phyloP scores from a whole-genome alignment of 2,797 vertebrate species.

The Sphenodon punctatus region DNA sequence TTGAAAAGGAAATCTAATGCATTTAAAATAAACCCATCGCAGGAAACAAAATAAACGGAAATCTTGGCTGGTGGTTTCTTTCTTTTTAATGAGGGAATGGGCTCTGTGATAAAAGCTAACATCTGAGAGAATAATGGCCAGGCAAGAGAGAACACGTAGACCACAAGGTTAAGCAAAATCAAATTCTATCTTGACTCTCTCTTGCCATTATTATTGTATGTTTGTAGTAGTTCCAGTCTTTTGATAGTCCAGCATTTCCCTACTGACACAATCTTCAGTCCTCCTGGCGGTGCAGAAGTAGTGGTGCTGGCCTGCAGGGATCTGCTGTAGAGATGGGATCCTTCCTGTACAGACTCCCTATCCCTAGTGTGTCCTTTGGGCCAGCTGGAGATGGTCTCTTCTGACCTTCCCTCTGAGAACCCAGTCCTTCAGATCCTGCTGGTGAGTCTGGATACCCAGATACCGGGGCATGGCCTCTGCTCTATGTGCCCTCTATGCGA shows the following conservation, averaged over 20 bases:
- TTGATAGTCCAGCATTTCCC: not conserved
- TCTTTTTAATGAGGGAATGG: constrained; percentile 57
- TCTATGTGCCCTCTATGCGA: too few species aligned
- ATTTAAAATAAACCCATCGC: constrained; percentile 64
- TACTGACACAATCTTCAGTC: not conserved
- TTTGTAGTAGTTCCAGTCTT: constrained; percentile 16
- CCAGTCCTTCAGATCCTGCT: too few species aligned
- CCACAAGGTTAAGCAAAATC: constrained; percentile 34
- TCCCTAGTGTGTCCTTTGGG: too few species aligned
- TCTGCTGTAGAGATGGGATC: too few species aligned
- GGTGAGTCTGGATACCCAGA: too few species aligned
- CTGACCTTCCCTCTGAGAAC: too few species aligned
- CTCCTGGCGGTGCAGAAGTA: not conserved
- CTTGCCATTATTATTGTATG: constrained; percentile 45
- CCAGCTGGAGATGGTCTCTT: too few species aligned
- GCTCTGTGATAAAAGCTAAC: constrained; percentile 41
- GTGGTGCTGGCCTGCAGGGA: too few species aligned
- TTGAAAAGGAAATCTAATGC: constrained; percentile 58
- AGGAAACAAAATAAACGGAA: constrained; percentile 62
- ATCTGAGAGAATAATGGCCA: constrained; percentile 30
- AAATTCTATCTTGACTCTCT: constrained; percentile 11
- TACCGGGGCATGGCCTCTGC: too few species aligned
- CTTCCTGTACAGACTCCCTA: too few species aligned
- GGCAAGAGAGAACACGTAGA: constrained; percentile 21
- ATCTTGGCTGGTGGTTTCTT: constrained; percentile 58